Evolutionary conservation across 1,140 invertebrate genomes (phyloP).

Genomic region (Ephestia elutella): DNA sequence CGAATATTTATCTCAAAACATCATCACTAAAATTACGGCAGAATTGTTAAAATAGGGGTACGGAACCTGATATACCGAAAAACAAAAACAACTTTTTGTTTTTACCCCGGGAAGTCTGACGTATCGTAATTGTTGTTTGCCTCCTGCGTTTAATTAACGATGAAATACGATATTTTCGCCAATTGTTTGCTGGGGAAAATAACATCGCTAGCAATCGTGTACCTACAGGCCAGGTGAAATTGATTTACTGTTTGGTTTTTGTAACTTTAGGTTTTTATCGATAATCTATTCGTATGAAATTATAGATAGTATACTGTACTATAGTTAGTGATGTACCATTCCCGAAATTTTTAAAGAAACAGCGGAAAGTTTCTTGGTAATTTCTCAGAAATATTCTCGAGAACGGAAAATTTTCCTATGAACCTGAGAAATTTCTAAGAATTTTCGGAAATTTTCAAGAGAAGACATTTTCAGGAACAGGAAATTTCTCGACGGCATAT

Average conservation of each 20-base stretch:
- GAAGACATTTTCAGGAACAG: too few relatives aligned
- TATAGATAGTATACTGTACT: too few relatives aligned
- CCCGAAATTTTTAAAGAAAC: too few relatives aligned
- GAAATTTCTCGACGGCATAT: too few relatives aligned
- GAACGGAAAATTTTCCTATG: too few relatives aligned
- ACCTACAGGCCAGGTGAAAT: background rate
- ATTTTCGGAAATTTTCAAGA: too few relatives aligned
- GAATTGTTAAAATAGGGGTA: background rate
- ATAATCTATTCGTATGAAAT: background rate
- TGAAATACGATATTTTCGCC: conserved; percentile 59
- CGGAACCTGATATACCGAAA: background rate
- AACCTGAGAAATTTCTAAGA: too few relatives aligned
- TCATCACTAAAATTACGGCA: too few relatives aligned
- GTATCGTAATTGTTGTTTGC: conserved; percentile 64
- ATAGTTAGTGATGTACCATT: too few relatives aligned
- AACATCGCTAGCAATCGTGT: background rate
- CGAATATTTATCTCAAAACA: too few relatives aligned
- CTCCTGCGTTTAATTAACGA: conserved; percentile 53
- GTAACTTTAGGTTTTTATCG: background rate
- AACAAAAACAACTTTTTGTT: conserved; percentile 3
- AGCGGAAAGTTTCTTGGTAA: too few relatives aligned
- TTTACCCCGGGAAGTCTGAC: conserved; percentile 22
- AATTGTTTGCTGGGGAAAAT: conserved; percentile 16
- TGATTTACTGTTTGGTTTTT: background rate
- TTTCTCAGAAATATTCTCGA: too few relatives aligned